Evolutionary conservation across 2,888 invertebrate genomes (phyloP).

Genomic region (Sarcophaga carnaria): DNA sequence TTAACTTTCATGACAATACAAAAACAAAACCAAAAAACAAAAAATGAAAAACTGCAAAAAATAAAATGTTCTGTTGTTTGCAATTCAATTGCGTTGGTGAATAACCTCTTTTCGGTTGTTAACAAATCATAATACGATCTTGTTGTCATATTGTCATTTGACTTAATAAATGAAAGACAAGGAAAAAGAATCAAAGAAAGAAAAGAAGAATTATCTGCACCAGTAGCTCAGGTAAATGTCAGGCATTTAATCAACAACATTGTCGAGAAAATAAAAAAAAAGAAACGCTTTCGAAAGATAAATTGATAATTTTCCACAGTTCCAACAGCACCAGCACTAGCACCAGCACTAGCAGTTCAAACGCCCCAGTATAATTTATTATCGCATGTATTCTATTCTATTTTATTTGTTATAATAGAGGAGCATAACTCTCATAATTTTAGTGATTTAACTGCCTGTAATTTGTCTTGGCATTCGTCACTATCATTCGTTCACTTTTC

Average conservation of each 20-base stretch:
- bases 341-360: conserved; percentile 27
- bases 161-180: conserved; percentile 28
- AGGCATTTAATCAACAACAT: conserved; percentile 49
- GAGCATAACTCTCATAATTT: background rate
- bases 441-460: conserved; percentile 33
- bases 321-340: conserved; percentile 19
- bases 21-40: no score
- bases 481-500: conserved; percentile 38
- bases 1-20: no score
- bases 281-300: conserved; percentile 44
- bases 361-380: background rate
- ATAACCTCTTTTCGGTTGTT: conserved; percentile 48
- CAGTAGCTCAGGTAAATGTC: conserved; percentile 66
- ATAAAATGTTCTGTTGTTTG: no score
- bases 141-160: conserved; percentile 49
- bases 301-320: conserved; percentile 68
- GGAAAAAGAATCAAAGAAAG: background rate
- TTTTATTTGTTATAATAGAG: background rate
- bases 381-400: background rate
- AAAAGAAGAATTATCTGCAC: conserved; percentile 60
- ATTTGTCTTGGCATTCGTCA: conserved; percentile 66
- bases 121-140: conserved; percentile 57
- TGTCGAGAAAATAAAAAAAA: background rate
- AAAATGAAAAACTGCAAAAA: no score
- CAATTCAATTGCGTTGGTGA: conserved; percentile 39